Conservation (phyloP, 2,797 vertebrate species). For the Oophaga sylvatica region DNA sequence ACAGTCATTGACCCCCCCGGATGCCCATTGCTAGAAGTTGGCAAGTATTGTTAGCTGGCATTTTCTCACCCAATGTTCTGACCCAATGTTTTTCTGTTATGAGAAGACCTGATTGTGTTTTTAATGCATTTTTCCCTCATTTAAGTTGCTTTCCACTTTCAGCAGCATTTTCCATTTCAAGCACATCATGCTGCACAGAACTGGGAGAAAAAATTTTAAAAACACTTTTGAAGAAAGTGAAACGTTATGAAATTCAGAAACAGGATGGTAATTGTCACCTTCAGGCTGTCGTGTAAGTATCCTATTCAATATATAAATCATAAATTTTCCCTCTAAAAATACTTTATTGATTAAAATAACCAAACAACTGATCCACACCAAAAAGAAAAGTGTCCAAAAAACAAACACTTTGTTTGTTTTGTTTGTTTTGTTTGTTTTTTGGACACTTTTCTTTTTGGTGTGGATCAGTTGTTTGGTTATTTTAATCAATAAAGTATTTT, state of each 20-base stretch:
- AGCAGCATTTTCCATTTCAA: neutral
- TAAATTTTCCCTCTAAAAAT: too few species aligned
- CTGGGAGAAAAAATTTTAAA: slow-evolving; percentile 18
- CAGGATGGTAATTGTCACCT: slow-evolving; percentile 15
- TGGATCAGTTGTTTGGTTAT: too few species aligned
- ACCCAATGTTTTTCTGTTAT: neutral
- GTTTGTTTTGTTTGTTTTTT: too few species aligned
- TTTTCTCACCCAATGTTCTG: neutral
- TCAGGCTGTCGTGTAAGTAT: slow-evolving; percentile 12
- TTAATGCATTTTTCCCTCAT: neutral
- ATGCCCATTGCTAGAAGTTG: too few species aligned
- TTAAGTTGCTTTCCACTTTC: neutral
- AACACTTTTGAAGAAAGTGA: neutral
- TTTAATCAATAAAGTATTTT: too few species aligned
- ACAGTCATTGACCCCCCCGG: too few species aligned
- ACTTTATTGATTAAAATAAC: too few species aligned
- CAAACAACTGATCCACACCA: too few species aligned
- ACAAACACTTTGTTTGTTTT: too few species aligned
- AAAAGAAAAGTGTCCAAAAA: too few species aligned
- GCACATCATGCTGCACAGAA: slow-evolving; percentile 5
- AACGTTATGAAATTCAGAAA: slow-evolving; percentile 14
- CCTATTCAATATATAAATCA: too few species aligned
- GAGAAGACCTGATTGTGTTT: neutral
- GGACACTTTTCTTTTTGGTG: too few species aligned
- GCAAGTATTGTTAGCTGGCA: neutral